A percentile compares a stretch with the other conserved stretches of the same genome.
phyloP scores from a whole-genome alignment of 1,140 invertebrate genomes.

The Drosophila gunungcola region DNA sequence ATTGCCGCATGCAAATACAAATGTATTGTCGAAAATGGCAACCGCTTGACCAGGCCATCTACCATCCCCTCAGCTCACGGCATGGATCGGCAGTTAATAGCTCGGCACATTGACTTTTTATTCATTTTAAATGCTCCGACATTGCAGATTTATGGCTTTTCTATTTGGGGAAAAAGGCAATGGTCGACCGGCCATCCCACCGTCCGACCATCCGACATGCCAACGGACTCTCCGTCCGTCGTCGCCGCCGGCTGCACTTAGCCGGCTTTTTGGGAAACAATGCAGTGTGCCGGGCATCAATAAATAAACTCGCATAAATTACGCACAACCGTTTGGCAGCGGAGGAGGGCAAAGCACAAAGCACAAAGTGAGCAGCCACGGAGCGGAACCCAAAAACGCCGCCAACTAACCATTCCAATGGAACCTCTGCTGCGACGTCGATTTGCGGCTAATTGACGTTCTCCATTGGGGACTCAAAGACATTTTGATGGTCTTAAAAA shows the following conservation, averaged over 20 bases:
- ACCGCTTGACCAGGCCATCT: conserved; percentile 58
- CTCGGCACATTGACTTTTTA: conserved; percentile 82
- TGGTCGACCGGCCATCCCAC: conserved; percentile 34
- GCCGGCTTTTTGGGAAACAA: conserved; percentile 74
- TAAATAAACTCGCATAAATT: conserved; percentile 82
- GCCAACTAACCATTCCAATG: conserved; percentile 3
- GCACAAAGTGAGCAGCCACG: conserved; percentile 36
- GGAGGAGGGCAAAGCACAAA: conserved; percentile 33
- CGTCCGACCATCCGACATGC: conserved; percentile 3
- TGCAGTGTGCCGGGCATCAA: conserved; percentile 69
- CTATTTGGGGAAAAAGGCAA: conserved; percentile 68
- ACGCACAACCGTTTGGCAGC: conserved; percentile 66
- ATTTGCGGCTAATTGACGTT: conserved; percentile 66
- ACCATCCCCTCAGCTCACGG: conserved; percentile 24
- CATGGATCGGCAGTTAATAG: conserved; percentile 80
- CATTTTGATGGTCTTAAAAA: conserved; percentile 6
- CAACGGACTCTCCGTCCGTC: conserved; percentile 8
- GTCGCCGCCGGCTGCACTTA: conserved; percentile 70
- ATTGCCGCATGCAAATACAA: conserved; percentile 80
- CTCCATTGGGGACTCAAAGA: conserved; percentile 36
- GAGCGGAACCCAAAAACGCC: conserved; percentile 2
- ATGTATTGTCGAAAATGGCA: conserved; percentile 80
- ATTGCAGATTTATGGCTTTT: conserved; percentile 80
- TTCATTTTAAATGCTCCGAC: conserved; percentile 82
- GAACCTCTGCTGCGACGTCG: conserved; percentile 26